Evolutionary conservation across 2,888 invertebrate species (phyloP).

Genomic region (Phyto melanocephala): DNA sequence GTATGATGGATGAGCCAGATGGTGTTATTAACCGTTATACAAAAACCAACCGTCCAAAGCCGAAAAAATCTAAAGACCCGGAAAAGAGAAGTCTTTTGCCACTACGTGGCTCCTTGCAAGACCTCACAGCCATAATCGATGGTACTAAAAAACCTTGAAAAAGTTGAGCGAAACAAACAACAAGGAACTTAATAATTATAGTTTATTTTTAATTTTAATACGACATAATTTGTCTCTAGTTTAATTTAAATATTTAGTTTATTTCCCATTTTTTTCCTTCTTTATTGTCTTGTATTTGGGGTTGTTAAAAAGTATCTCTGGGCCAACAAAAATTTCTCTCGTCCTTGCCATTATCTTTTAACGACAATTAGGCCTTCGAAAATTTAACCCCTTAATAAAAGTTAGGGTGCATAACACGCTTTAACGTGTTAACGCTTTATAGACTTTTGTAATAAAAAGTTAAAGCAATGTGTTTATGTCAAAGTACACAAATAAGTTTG

Average conservation of each 20-base stretch:
- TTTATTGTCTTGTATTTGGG: no score
- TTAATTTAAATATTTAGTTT: slow-evolving; percentile 3
- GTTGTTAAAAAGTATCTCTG: no score
- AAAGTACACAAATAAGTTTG: no score
- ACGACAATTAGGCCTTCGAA: no score
- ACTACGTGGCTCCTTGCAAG: slow-evolving; percentile 75
- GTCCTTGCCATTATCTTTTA: no score
- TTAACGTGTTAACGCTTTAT: no score
- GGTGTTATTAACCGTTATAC: slow-evolving; percentile 88
- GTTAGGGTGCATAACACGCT: no score
- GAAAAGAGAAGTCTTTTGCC: slow-evolving; percentile 81
- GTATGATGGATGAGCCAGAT: slow-evolving; percentile 97
- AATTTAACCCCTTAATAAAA: no score
- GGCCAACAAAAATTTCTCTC: no score
- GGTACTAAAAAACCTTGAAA: slow-evolving; percentile 75
- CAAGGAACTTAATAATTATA: slow-evolving; percentile 2
- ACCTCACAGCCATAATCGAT: slow-evolving; percentile 76
- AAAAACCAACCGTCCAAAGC: slow-evolving; percentile 82
- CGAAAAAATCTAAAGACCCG: slow-evolving; percentile 82
- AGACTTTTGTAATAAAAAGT: no score
- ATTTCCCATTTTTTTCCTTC: not conserved
- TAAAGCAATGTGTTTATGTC: no score
- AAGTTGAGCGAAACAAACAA: slow-evolving; percentile 6
- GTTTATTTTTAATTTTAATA: slow-evolving; percentile 43
- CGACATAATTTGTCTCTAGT: slow-evolving; percentile 20